Evolutionary conservation across 2,888 invertebrate species (phyloP), one percentile per base, ranked within the genome.

Genomic region (Mactromeris polynyma): DNA sequence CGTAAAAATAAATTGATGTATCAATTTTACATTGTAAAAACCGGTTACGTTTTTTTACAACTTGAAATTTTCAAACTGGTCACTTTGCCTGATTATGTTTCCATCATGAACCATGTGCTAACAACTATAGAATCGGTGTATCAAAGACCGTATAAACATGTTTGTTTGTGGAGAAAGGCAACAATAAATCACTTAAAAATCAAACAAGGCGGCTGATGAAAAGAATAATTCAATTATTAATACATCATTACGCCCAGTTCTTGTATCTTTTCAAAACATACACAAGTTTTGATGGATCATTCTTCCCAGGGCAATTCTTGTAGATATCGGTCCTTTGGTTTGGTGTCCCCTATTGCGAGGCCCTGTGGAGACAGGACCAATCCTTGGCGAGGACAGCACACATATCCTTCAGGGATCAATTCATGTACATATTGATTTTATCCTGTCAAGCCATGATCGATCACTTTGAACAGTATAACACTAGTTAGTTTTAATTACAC

Each of bases 391-490:
- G 54, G 40, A 77, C 42, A 42, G 46, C 40, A n/a, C 69, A 31
- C 31, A 33, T 77, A 58, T 84, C 87, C 87, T 54, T 1, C n/a
- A 80, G 87, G 87, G 64, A 73, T 38, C 54, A 80, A 46, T 84
- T 46, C 83, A 69, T 84, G 84, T 81, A 88, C 58, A 80, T 81
- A 88, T 88, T 90, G 90, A 90, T 90, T 90, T 89, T 78, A 31
- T 81, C 36, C 33, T 90, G 90, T 90, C 90, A 90, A 83, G 17
- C 36, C 58, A 81, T 91, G 91, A 91, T 89, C 78, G 91, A 91
- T 91, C 88, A 82, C 40, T 58, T 88, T 86, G 81, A 88, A 89
- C 84, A 80, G 83, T 86, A 86, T 64, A 77, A 69, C 73, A 88
- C 89, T 73, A 51, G 69, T 77, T 69, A 85, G 46, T 73, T 91